Conservation (phyloP, 2,113 vertebrate genomes). For the Trematomus loennbergii region DNA sequence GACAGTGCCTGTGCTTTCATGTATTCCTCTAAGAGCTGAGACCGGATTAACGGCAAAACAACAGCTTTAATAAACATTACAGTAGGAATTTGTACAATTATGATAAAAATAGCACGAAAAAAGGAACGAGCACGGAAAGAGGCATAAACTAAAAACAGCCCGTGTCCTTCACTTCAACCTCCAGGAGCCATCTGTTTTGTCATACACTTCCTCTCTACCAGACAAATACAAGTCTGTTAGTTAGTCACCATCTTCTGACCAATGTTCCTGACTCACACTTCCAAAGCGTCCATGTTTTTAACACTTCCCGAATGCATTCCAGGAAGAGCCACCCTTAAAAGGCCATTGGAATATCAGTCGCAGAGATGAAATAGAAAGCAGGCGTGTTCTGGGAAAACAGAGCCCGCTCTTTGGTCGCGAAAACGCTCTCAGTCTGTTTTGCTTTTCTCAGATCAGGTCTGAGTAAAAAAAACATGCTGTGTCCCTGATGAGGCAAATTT, state of each 20-base stretch:
- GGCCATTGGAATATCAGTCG: conserved; percentile 54
- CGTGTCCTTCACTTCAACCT: conserved; percentile 24
- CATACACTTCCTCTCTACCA: conserved; percentile 51
- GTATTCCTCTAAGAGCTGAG: conserved; percentile 28
- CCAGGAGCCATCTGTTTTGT: conserved; percentile 25
- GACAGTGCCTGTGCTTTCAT: conserved; percentile 52
- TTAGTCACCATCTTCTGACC: conserved; percentile 69
- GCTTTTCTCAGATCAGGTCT: background rate
- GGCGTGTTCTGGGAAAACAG: conserved; percentile 30
- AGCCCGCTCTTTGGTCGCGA: conserved; percentile 2
- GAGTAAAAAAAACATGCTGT: background rate
- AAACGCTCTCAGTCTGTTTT: conserved; percentile 5
- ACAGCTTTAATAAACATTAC: conserved; percentile 23
- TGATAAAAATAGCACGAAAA: conserved; percentile 33
- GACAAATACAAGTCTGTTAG: conserved; percentile 34
- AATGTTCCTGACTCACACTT: conserved; percentile 68
- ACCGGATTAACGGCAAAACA: conserved; percentile 40
- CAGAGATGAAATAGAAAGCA: conserved; percentile 61
- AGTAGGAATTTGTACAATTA: conserved; percentile 28
- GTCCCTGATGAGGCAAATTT: background rate
- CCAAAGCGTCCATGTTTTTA: conserved; percentile 48
- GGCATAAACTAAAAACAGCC: conserved; percentile 29
- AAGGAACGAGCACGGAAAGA: conserved; percentile 1
- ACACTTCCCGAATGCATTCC: conserved; percentile 53
- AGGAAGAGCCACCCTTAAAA: conserved; percentile 56